phyloP scores from a whole-genome alignment of 2,113 vertebrate species.

The Mus spicilegus region DNA sequence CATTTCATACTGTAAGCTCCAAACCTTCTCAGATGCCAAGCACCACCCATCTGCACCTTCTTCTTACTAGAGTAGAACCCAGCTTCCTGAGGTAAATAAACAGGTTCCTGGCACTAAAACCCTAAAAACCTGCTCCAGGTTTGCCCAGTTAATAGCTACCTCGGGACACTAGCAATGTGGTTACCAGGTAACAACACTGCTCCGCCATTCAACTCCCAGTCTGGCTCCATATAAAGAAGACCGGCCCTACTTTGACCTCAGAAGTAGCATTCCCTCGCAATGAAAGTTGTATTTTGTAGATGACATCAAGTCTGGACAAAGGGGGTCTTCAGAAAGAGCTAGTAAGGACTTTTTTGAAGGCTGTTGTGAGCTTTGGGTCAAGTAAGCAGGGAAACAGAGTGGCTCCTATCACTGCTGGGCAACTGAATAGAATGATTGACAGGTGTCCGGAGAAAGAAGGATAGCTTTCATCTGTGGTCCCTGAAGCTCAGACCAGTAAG shows the following conservation, averaged over 20 bases:
- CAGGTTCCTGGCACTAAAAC: background rate
- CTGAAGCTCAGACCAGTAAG: background rate
- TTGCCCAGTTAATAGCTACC: background rate
- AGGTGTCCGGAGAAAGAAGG: background rate
- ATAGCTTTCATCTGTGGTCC: background rate
- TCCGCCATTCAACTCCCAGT: background rate
- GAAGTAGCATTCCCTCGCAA: background rate
- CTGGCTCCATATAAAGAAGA: background rate
- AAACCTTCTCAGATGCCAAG: background rate
- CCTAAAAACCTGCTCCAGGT: rapidly evolving
- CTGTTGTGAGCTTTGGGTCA: background rate
- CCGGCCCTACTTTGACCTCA: background rate
- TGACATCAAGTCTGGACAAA: background rate
- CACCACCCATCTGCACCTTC: background rate
- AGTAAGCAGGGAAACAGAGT: background rate
- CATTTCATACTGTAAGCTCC: background rate
- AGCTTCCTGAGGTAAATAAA: rapidly evolving
- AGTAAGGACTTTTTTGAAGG: background rate
- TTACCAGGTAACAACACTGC: background rate
- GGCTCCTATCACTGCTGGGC: background rate
- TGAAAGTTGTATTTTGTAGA: background rate
- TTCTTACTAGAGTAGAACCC: background rate
- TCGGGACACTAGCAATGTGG: rapidly evolving
- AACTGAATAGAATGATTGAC: background rate
- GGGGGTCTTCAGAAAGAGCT: background rate